A percentile compares a stretch with the other conserved stretches of the same genome.
These are phyloP conservation scores for Phyto melanocephala DNA, from an alignment of 2,888 invertebrate genomes.

Conservation along the genomic window DNA sequence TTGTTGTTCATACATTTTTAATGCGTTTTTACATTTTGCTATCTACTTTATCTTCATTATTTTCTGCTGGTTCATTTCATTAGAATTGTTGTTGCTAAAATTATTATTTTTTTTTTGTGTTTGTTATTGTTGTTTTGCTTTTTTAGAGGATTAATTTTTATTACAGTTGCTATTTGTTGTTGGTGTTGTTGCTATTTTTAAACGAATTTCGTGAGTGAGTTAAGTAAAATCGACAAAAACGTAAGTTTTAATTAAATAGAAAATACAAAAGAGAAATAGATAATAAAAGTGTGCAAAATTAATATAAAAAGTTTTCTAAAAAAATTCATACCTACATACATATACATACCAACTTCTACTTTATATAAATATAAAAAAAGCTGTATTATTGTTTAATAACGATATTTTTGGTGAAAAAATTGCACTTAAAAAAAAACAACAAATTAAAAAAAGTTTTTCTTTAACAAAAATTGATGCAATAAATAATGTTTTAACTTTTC, in stretches of 20 bases:
- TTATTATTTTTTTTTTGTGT: not conserved
- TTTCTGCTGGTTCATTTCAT: not conserved
- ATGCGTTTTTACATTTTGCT: conserved; percentile 20
- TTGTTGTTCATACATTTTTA: conserved; percentile 27
- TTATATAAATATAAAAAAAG: not conserved
- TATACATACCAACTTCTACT: no score
- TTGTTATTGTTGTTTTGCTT: not conserved
- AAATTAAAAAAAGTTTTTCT: not conserved
- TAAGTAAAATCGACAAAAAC: conserved; percentile 4
- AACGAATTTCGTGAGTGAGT: conserved; percentile 56
- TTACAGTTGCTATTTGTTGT: conserved; percentile 8
- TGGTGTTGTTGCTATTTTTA: conserved; percentile 21
- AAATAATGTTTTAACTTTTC: not conserved
- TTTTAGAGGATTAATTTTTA: conserved; percentile 27
- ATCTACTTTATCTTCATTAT: not conserved
- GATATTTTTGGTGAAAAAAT: no score
- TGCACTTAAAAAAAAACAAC: not conserved
- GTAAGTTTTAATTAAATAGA: not conserved
- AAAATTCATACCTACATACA: no score
- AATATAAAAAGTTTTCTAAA: not conserved
- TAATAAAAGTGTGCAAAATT: conserved; percentile 25
- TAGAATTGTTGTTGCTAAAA: conserved; percentile 23
- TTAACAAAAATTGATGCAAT: no score
- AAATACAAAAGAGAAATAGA: not conserved
- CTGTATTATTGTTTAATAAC: not conserved